phyloP scores from a whole-genome alignment of 2,797 vertebrate species.

The Enteromius radiatus region DNA sequence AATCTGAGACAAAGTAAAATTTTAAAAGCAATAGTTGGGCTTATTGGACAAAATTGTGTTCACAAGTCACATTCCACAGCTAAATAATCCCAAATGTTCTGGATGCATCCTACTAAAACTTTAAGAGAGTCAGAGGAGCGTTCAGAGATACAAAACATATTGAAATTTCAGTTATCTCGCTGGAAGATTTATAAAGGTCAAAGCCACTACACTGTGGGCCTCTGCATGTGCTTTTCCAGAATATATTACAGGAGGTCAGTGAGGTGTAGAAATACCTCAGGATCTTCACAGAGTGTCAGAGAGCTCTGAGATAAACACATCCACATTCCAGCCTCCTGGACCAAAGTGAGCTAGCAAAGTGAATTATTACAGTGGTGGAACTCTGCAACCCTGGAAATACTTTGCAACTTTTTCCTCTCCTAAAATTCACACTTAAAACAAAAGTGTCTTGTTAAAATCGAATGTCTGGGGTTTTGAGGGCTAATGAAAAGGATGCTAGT shows the following conservation, averaged over 20 bases:
- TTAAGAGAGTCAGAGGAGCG: not conserved
- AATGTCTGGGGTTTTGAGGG: not conserved
- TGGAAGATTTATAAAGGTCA: slow-evolving; percentile 8
- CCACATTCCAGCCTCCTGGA: not conserved
- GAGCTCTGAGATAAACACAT: not conserved
- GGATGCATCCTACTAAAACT: not conserved
- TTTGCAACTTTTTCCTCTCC: not conserved
- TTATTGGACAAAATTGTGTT: not conserved
- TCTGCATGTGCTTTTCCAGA: not conserved
- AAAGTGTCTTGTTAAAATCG: not conserved
- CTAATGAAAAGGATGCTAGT: not conserved
- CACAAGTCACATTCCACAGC: not conserved
- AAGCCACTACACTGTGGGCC: not conserved
- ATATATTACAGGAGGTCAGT: not conserved
- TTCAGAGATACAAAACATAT: not conserved
- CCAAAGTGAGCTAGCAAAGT: not conserved
- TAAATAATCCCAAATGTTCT: not conserved
- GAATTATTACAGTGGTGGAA: not conserved
- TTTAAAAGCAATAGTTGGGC: not conserved
- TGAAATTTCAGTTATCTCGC: not conserved
- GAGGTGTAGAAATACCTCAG: not conserved
- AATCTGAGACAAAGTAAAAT: not conserved
- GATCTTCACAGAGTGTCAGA: not conserved
- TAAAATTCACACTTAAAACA: not conserved
- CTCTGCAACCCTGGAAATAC: not conserved